phyloP scores from a whole-genome alignment of 1,140 invertebrate species.

The Calephelis nemesis region DNA sequence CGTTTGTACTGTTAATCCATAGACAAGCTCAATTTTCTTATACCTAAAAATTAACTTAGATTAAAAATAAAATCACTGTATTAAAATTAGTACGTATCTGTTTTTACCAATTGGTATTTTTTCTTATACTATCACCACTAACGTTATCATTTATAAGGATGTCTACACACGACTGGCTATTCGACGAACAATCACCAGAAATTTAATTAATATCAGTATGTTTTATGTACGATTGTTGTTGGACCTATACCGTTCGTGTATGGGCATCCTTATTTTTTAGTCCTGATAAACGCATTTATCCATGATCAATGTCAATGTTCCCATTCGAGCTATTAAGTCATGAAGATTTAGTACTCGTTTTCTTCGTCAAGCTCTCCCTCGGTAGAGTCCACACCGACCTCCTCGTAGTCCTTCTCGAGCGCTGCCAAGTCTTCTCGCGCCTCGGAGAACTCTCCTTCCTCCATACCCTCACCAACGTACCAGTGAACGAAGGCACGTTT shows the following conservation, averaged over 20 bases:
- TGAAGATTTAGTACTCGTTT: slow-evolving; percentile 76
- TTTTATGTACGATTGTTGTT: no score
- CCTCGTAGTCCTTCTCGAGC: slow-evolving; percentile 87
- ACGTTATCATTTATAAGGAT: not conserved
- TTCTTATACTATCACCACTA: slow-evolving; percentile 19
- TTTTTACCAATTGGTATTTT: slow-evolving; percentile 29
- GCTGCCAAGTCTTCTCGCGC: slow-evolving; percentile 92
- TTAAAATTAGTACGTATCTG: slow-evolving; percentile 4
- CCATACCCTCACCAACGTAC: slow-evolving; percentile 89
- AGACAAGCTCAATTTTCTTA: slow-evolving; percentile 46
- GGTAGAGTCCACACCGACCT: slow-evolving; percentile 82
- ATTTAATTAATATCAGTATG: no score
- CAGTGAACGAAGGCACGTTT: slow-evolving; percentile 88
- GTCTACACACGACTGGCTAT: no score
- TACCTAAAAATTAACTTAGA: slow-evolving; percentile 36
- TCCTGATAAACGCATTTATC: not conserved
- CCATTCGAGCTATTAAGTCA: not conserved
- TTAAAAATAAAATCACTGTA: slow-evolving; percentile 22
- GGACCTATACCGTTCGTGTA: no score
- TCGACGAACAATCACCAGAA: no score
- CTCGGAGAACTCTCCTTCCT: slow-evolving; percentile 91
- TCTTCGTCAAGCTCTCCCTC: slow-evolving; percentile 81
- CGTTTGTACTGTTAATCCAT: slow-evolving; percentile 53
- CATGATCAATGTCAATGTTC: not conserved
- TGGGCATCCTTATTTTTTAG: not conserved